Base-by-base conservation (phyloP, 2,113 vertebrate genomes). In the Microcebus murinus region DNA sequence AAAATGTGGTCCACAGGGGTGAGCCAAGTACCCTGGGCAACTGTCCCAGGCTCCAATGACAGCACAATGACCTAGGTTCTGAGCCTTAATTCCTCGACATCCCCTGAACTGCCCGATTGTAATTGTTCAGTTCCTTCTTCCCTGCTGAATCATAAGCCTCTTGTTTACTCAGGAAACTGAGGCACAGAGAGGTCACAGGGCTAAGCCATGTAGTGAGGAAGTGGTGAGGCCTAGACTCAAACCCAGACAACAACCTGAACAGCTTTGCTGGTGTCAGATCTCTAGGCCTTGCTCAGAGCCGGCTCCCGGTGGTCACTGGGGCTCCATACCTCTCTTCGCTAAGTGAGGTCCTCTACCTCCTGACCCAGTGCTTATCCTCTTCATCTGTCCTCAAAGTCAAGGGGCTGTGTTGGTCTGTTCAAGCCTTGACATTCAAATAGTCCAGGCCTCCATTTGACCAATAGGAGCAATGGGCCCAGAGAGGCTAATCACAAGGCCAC, bases 251-350 rank as follows among this genome's bases (percentile, higher is more conserved):
- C 45, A 79, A 4, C 1, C 55, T 29, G 6, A 21, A 4, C 34
- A 36, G 59, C 6, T 52, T 9, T 36, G 61, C 45, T 55, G 23
- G 8, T 2, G 31, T 0, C 1, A 5, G 17, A 5, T 2, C 87
- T 31, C 1, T 81, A 1, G 71, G 42, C 59, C 87, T 27, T 15
- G 10, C 34, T 36, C 1, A 3, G 52, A 25, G 23, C n/a, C 31
- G 15, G 77, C 52, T 17, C 55, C 3, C 23, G 9, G 55, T 17
- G 13, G 23, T 77, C 3, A 1, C 17, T 12, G 34, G 59, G 11
- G 34, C 23, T 36, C 74, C 34, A 14, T 31, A 12, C 23, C 61
- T 39, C 29, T 63, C 36, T 52, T 11, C 50, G 7, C 48, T 27
- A 4, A 25, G 23, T 27, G 65, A 85, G 65, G 34, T 25, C 8